Evolutionary conservation across 2,113 vertebrate genomes (phyloP).

Genomic region (Nymphicus hollandicus): DNA sequence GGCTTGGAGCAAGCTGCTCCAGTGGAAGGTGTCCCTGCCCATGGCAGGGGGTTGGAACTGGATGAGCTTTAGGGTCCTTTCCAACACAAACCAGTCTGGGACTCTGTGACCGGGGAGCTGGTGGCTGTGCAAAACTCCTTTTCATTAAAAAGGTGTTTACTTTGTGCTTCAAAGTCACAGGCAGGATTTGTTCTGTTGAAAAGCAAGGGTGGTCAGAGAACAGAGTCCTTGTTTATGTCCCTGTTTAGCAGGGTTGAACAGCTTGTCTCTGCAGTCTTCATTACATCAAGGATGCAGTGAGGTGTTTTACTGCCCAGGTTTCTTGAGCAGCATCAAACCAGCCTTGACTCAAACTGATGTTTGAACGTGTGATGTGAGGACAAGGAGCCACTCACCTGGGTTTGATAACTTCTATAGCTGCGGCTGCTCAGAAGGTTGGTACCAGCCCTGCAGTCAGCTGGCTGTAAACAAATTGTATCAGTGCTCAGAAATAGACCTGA

Average conservation of each 20-base stretch:
- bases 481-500: background rate
- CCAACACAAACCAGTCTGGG: background rate
- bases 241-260: background rate
- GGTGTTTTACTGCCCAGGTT: background rate
- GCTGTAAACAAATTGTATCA: background rate
- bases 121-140: background rate
- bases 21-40: background rate
- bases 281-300: background rate
- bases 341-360: background rate
- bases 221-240: background rate
- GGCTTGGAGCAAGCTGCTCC: accelerated
- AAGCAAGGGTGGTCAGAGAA: accelerated
- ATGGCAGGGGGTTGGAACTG: background rate
- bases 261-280: accelerated
- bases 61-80: background rate
- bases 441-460: background rate
- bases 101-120: background rate
- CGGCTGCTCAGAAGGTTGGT: background rate
- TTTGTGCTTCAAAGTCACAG: background rate
- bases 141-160: background rate
- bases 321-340: background rate
- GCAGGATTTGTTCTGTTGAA: background rate
- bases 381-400: background rate
- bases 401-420: background rate
- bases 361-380: accelerated